These are phyloP conservation scores for Sceliomorpha sp. DNA, from an alignment of 2,888 invertebrate species.

Conservation along the genomic window DNA sequence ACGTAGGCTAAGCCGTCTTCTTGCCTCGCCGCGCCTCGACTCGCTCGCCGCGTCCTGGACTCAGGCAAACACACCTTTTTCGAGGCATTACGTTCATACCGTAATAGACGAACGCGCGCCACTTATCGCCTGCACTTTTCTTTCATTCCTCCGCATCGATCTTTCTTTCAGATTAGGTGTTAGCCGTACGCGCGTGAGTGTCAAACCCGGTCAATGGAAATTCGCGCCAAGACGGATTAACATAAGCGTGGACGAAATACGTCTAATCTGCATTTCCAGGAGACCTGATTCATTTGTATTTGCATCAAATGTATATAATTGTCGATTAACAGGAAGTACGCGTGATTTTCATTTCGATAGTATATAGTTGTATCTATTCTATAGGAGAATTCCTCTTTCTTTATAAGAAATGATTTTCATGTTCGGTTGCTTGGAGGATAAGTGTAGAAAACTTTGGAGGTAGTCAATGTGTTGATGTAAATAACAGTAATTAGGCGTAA, in stretches of 20 bases:
- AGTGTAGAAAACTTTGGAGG: too few relatives aligned
- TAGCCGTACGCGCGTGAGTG: conserved; percentile 37
- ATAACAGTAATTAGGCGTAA: too few relatives aligned
- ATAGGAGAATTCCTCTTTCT: too few relatives aligned
- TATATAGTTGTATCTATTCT: too few relatives aligned
- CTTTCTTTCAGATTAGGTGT: conserved; percentile 38
- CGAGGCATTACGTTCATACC: conserved; percentile 78
- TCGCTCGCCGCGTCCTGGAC: conserved; percentile 59
- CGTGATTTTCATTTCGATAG: too few relatives aligned
- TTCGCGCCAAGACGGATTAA: conserved; percentile 16
- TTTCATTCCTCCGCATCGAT: conserved; percentile 26
- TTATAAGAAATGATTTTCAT: too few relatives aligned
- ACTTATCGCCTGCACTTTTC: conserved; percentile 48
- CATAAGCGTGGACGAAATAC: too few relatives aligned
- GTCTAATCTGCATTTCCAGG: too few relatives aligned
- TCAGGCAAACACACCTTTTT: conserved; percentile 78
- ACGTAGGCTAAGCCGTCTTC: conserved; percentile 70
- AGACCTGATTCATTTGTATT: too few relatives aligned
- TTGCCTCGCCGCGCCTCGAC: conserved; percentile 53
- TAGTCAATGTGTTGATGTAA: too few relatives aligned
- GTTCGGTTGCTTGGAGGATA: too few relatives aligned
- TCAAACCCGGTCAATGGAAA: conserved; percentile 10
- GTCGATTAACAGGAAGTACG: too few relatives aligned
- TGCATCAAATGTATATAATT: neutral
- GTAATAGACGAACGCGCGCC: conserved; percentile 67